Evolutionary conservation across 1,140 invertebrate species (phyloP).

Genomic region (Physella acuta): DNA sequence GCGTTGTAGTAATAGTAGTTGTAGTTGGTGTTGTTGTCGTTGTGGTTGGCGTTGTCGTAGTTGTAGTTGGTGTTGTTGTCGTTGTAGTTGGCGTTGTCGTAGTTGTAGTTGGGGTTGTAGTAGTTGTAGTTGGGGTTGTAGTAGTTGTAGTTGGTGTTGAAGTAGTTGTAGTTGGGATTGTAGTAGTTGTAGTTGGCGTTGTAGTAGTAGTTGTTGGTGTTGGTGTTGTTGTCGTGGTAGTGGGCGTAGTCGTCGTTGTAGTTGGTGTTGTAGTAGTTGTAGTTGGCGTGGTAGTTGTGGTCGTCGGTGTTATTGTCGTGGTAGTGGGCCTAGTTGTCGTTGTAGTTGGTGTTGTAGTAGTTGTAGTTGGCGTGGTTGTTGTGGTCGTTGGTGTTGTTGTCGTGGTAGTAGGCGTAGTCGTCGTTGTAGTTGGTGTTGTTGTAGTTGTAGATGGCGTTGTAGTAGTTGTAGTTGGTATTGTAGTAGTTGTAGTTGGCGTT

Average conservation of each 20-base stretch:
- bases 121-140: conserved; percentile 4
- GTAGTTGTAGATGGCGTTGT: conserved; percentile 10
- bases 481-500: not conserved
- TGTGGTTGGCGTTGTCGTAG: not conserved
- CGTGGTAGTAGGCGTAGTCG: conserved; percentile 6
- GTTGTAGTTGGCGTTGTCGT: not conserved
- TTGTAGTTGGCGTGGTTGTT: not conserved
- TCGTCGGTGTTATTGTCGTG: not conserved
- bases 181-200: not conserved
- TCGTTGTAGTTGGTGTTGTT: conserved; percentile 1
- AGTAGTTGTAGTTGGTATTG: not conserved
- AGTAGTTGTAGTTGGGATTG: not conserved
- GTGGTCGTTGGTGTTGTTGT: conserved; percentile 6
- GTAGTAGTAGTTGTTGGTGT: not conserved
- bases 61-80: conserved; percentile 1
- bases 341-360: conserved; percentile 1
- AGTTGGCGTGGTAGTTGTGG: not conserved
- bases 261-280: not conserved
- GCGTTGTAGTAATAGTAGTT: not conserved
- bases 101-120: not conserved
- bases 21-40: conserved; percentile 1
- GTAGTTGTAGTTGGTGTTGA: conserved; percentile 1
- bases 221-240: not conserved
- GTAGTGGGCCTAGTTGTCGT: not conserved
- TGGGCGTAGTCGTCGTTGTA: not conserved